A percentile compares a stretch with the other conserved stretches of the same genome.
Evolutionary conservation across 2,888 invertebrate genomes (phyloP).

Genomic region (Eilema depressum): DNA sequence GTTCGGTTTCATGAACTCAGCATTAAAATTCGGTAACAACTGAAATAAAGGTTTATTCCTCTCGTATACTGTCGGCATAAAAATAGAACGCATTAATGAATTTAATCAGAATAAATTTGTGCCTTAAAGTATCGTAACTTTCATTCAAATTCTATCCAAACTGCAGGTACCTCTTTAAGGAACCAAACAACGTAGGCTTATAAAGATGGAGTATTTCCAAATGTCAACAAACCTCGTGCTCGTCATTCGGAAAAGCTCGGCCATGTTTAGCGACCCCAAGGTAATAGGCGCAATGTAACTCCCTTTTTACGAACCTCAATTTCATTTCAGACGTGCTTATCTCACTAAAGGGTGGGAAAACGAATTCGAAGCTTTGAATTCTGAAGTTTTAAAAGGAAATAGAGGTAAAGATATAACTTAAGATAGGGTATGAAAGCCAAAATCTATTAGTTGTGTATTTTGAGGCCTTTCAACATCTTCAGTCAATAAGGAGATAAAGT

Average conservation of each 20-base stretch:
- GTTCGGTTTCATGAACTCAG: conserved; percentile 4
- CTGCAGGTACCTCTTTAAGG: conserved; percentile 30
- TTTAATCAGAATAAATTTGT: conserved; percentile 36
- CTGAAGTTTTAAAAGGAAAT: conserved; percentile 13
- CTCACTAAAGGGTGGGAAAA: conserved; percentile 23
- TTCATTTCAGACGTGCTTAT: conserved; percentile 51
- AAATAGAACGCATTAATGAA: conserved; percentile 21
- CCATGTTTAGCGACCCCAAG: conserved; percentile 50
- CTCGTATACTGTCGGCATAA: conserved; percentile 12
- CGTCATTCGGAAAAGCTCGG: conserved; percentile 50
- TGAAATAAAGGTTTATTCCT: conserved; percentile 14
- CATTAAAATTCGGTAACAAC: conserved; percentile 2
- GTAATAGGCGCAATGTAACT: conserved; percentile 35
- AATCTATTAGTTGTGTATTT: conserved; percentile 19
- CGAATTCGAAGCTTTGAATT: conserved; percentile 19
- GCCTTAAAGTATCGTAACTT: conserved; percentile 21
- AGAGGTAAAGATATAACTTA: neutral
- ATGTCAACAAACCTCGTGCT: conserved; percentile 49
- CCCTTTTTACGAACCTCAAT: conserved; percentile 53
- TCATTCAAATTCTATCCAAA: conserved; percentile 39
- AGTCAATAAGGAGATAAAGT: neutral
- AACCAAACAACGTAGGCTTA: conserved; percentile 48
- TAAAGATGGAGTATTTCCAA: conserved; percentile 43
- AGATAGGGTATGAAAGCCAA: conserved; percentile 6
- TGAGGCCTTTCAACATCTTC: neutral